Conservation (phyloP, 2,797 vertebrate species). For the Pseudochromis fuscus region DNA sequence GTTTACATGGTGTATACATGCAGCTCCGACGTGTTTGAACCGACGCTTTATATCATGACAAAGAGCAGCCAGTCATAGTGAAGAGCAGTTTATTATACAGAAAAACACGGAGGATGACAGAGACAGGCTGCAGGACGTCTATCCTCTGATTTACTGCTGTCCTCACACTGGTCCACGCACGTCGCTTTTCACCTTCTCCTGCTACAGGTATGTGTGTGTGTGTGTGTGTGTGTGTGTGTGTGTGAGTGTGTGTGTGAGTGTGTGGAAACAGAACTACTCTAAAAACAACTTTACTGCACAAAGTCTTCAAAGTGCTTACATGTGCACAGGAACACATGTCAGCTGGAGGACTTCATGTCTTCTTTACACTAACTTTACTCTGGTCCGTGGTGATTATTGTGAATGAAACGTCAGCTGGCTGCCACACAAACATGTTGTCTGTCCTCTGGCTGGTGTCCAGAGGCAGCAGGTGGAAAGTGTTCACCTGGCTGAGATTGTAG, state of each 20-base stretch:
- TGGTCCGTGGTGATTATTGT: not conserved
- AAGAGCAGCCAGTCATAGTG: not conserved
- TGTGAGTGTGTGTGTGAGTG: too few relatives aligned
- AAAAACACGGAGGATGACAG: conserved; percentile 10
- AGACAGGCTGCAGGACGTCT: not conserved
- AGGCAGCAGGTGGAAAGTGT: conserved; percentile 44
- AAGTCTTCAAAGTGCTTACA: not conserved
- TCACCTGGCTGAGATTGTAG: conserved; percentile 24
- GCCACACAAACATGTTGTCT: not conserved
- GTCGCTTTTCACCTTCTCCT: conserved; percentile 45
- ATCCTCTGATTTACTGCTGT: not conserved
- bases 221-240: too few relatives aligned
- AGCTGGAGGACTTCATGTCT: not conserved
- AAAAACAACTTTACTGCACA: too few relatives aligned
- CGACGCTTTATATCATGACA: not conserved
- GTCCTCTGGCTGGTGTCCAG: conserved; percentile 8
- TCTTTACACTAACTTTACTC: too few relatives aligned
- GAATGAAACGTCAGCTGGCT: not conserved
- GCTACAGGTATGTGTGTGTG: not conserved
- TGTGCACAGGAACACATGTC: not conserved
- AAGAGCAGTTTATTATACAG: not conserved
- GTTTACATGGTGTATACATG: not conserved
- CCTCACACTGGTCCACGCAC: not conserved
- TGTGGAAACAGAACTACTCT: not conserved
- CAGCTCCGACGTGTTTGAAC: not conserved